Percentiles rank a stretch among this genome's conserved stretches.
Evolutionary conservation across 1,140 invertebrate genomes (phyloP).

Genomic region (Oncopodura yosiiana): DNA sequence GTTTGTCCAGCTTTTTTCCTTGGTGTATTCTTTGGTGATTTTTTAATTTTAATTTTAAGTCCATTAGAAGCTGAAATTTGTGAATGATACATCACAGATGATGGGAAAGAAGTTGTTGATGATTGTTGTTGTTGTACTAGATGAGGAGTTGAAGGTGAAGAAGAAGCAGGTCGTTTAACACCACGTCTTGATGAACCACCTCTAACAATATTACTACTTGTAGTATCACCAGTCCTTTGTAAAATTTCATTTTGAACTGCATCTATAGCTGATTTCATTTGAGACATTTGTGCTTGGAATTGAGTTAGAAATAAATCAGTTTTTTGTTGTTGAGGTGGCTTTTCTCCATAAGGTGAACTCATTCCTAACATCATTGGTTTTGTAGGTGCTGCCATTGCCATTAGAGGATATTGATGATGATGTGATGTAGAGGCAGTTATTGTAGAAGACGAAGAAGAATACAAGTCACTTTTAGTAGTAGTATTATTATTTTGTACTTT

Average conservation of each 20-base stretch:
- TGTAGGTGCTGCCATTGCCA: no score
- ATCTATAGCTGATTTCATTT: constrained; percentile 34
- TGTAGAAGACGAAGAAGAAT: background rate
- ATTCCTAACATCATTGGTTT: no score
- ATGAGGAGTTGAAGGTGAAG: background rate
- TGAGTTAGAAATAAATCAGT: constrained; percentile 30
- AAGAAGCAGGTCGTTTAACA: background rate
- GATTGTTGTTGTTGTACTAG: background rate
- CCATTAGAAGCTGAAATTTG: constrained; percentile 40
- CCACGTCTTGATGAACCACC: background rate
- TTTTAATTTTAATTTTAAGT: constrained; percentile 54
- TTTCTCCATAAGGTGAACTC: background rate
- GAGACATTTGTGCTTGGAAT: constrained; percentile 34
- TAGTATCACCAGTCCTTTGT: background rate
- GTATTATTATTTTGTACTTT: constrained; percentile 25
- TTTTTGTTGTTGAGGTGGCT: constrained; percentile 4
- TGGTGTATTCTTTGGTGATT: constrained; percentile 43
- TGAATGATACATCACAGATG: constrained; percentile 24
- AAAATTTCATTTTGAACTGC: constrained; percentile 26
- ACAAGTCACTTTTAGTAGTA: background rate
- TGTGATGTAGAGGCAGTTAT: background rate
- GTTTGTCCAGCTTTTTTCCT: constrained; percentile 11
- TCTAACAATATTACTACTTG: background rate
- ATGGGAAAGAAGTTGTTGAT: background rate
- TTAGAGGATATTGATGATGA: background rate